phyloP scores from a whole-genome alignment of 2,888 invertebrate genomes.

The Microctonus brassicae region DNA sequence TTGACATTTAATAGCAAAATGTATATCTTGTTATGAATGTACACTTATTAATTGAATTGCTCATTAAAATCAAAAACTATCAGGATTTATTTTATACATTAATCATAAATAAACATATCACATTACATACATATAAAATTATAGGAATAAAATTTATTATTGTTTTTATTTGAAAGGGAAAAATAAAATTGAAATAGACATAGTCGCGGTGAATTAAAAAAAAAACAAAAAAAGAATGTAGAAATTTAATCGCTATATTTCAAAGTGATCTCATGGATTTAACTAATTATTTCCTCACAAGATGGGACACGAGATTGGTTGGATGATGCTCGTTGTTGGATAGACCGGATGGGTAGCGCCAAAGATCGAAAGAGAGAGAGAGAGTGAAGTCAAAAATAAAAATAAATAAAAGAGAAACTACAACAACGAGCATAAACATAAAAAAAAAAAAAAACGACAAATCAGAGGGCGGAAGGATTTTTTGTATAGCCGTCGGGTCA shows the following conservation, averaged over 20 bases:
- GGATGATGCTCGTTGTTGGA: constrained; percentile 17
- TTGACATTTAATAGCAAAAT: background rate
- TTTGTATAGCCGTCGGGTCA: constrained; percentile 38
- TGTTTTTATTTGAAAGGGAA: background rate
- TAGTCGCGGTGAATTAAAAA: background rate
- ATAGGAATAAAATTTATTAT: background rate
- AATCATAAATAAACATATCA: too few species aligned
- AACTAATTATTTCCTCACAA: constrained; percentile 27
- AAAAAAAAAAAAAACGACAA: constrained; percentile 27
- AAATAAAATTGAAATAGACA: background rate
- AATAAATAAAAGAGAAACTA: constrained; percentile 10
- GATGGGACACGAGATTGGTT: constrained; percentile 28
- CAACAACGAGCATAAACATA: constrained; percentile 26
- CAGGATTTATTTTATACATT: background rate
- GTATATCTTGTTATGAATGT: background rate
- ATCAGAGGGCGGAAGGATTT: constrained; percentile 39
- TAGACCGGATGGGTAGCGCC: constrained; percentile 20
- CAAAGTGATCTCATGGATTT: constrained; percentile 16
- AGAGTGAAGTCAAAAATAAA: constrained; percentile 17
- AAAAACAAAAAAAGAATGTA: background rate
- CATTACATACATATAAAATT: background rate
- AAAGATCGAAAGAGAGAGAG: background rate
- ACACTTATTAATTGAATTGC: constrained; percentile 1
- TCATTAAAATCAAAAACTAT: background rate
- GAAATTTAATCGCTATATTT: constrained; percentile 2